Base-by-base conservation (phyloP, 2,113 vertebrate genomes). In the Taxidea taxus region DNA sequence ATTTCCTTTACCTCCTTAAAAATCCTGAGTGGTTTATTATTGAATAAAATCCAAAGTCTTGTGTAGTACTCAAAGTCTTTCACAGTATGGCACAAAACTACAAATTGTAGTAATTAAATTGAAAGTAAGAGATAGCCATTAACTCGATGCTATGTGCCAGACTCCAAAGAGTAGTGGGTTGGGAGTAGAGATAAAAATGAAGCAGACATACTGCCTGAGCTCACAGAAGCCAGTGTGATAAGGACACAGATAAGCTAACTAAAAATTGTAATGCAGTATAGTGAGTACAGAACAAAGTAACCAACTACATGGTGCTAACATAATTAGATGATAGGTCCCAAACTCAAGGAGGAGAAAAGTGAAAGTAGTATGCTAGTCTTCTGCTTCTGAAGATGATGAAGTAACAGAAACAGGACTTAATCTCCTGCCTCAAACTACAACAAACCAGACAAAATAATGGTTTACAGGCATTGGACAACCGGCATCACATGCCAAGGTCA, bases 301-400 rank as follows among this genome's bases (percentile, higher is more conserved):
- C 72, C 64, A 82, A 82, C 78, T 80, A n/a, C 23, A 84, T 25
- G 23, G 10, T 72, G 4, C n/a, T 78, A 60, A 75, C 13, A 87
- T 34, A 91, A 77, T 72, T 85, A 85, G 60, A 29, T 39, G 21
- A 18, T 39, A 87, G 90, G 3, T 75, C 1, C 21, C 34, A 95
- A 90, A 18, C 4, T 93, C 51, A 27, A 13, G 23, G 27, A 92
- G 34, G 27, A 93, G 37, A 93, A 91, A 91, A 88, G n/a, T 75
- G 62, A 93, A 96, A 97, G 44, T 64, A 90, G 39, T 34, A 66
- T n/a, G 20, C 60, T 95, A 42, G 21, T 75, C 14, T 27, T 94
- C 60, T 54, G 56, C 87, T 94, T 90, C 77, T 10, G 12, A 72
- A 94, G 93, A 70, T 58, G 39, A 88, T 39, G 6, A 8, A 72